Evolutionary conservation across 2,797 vertebrate species (phyloP), one percentile per base, ranked within the genome.

Genomic region (Sparidentex hasta): DNA sequence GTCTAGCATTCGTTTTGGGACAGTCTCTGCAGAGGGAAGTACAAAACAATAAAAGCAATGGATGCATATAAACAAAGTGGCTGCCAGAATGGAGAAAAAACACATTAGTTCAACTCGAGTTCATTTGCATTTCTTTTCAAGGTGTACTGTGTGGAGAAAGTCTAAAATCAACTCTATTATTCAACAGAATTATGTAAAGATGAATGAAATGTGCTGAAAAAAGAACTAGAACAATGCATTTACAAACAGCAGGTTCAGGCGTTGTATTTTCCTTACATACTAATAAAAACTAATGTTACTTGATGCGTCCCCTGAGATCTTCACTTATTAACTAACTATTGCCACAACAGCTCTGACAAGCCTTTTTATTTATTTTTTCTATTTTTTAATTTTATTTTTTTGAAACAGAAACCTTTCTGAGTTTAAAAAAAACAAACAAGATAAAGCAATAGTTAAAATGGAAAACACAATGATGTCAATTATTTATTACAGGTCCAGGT

Each of bases 21-120:
- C 11, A 23, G 17, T 48, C 46, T 47, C 44, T 27, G 7, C n/a
- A 41, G 25, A 48, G 29, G n/a, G 17, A 52, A 47, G 41, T 20
- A 48, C 12, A 71, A 76, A 71, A 55, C 50, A 27, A 41, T 13
- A 27, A 81, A 38, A 66, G 14, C 27, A 55, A 66, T 13, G 43
- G 43, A 50, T 11, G 27, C 43, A 43, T 23, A 38, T 12, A 23
- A 67, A 79, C 41, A 62, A 47, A 65, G 5, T 59, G 18, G 29
- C 33, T 20, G 41, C 25, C 7, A 33, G 29, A 52, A 46, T 46
- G 2, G 14, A 48, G 11, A 17, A 25, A 62, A 71, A 63, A 52
- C 11, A 29, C 20, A 65, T 59, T 14, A 48, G 1, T 72, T 66
- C 25, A 48, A 38, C 12, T 3, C 16, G 16, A 59, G 47, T 67